Base-by-base conservation (phyloP, 2,888 invertebrate species). In the Pyrocoelia pectoralis region DNA sequence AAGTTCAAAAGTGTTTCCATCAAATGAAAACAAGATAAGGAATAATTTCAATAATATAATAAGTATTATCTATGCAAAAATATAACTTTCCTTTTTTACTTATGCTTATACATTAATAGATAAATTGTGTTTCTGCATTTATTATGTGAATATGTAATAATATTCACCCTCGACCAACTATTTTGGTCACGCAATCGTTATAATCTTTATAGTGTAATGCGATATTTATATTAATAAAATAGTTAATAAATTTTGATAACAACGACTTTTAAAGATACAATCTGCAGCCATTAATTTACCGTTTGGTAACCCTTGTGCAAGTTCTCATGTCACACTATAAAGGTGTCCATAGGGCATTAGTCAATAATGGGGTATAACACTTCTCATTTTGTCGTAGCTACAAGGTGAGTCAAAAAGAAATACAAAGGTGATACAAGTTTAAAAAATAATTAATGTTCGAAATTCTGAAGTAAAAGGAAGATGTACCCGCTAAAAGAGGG, bases 21-120 rank as follows among this genome's bases (percentile, higher is more conserved):
- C 33, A n/a, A 2, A 8, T 33, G 24, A 33, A 33, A 33, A 33
- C 33, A 33, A 33, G 33, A 33, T 33, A 33, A n/a, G n/a, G n/a
- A 33, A 33, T n/a, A 33, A 33, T 33, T 33, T 33, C n/a, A 33
- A 33, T 33, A 33, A 33, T 33, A 33, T n/a, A 33, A 33, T 33
- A 6, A 33, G 33, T 8, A 33, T 6, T 33, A 33, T 33, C 33
- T 33, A 33, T 33, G 33, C 33, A 33, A 33, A 33, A 33, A 33
- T 33, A 33, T 33, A 33, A 33, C 2, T 33, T 8, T 33, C 2
- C 33, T n/a, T n/a, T n/a, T 33, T 33, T 33, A 8, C 33, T n/a
- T n/a, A 33, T n/a, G 8, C 9, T 3, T n/a, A 2, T 33, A 8
- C 2, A 33, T n/a, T 33, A 33, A 33, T 33, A 33, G 33, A 33